These are phyloP conservation scores for Idaea biselata DNA, from an alignment of 2,888 invertebrate species.

Conservation along the genomic window DNA sequence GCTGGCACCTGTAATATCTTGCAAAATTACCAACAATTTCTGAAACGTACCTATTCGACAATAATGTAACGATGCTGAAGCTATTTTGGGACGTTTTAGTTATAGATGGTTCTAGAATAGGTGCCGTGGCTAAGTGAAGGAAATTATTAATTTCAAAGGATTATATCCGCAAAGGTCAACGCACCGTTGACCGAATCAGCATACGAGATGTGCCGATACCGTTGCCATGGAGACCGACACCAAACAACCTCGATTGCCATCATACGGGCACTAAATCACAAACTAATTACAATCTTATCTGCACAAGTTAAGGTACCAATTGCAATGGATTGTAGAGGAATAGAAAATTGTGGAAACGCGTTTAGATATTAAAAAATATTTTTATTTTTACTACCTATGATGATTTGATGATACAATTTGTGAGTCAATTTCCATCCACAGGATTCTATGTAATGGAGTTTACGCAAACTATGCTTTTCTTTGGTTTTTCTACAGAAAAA, in stretches of 20 bases:
- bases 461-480: no score
- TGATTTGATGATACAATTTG: not conserved
- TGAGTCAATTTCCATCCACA: not conserved
- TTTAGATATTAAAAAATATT: not conserved
- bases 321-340: not conserved
- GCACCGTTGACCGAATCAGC: slow-evolving; percentile 61
- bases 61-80: no score
- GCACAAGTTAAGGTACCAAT: slow-evolving; percentile 2
- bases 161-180: slow-evolving; percentile 51
- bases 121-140: no score
- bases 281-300: slow-evolving; percentile 9
- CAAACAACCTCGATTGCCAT: slow-evolving; percentile 44
- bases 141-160: no score
- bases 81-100: no score
- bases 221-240: slow-evolving; percentile 56
- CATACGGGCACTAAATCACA: slow-evolving; percentile 15
- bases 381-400: not conserved
- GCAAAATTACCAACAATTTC: no score
- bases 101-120: no score
- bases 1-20: no score
- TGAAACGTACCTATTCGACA: no score
- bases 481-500: no score
- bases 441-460: no score
- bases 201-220: slow-evolving; percentile 67
- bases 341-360: slow-evolving; percentile 5